phyloP scores from a whole-genome alignment of 2,797 vertebrate genomes.

The Enteromius radiatus region DNA sequence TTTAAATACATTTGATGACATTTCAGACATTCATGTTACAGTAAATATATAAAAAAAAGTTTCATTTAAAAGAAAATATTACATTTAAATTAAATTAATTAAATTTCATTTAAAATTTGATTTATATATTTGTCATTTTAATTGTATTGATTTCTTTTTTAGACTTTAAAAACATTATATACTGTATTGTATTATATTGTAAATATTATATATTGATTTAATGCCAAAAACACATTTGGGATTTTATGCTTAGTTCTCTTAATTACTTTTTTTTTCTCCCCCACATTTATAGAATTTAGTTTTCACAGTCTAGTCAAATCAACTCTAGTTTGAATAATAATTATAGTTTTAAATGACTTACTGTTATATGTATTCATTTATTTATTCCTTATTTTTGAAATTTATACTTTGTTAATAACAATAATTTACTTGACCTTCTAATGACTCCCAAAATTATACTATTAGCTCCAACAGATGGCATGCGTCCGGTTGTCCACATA shows the following conservation, averaged over 20 bases:
- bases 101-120: no score
- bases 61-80: background rate
- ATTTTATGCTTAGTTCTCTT: background rate
- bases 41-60: background rate
- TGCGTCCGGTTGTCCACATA: background rate
- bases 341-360: background rate
- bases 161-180: no score
- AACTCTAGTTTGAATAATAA: no score
- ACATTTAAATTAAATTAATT: no score
- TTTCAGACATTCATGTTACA: background rate
- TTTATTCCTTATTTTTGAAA: background rate
- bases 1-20: background rate
- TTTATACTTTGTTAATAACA: background rate
- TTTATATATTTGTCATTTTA: no score
- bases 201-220: no score
- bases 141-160: no score
- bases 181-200: no score
- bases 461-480: constrained; percentile 35
- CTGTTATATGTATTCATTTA: background rate
- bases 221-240: background rate
- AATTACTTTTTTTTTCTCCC: no score
- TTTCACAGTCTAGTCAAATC: no score
- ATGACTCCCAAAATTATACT: background rate
- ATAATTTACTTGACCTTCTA: constrained; percentile 4
- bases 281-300: no score